Base-by-base conservation (phyloP, 2,888 invertebrate genomes). In the Rotaria sp. region DNA sequence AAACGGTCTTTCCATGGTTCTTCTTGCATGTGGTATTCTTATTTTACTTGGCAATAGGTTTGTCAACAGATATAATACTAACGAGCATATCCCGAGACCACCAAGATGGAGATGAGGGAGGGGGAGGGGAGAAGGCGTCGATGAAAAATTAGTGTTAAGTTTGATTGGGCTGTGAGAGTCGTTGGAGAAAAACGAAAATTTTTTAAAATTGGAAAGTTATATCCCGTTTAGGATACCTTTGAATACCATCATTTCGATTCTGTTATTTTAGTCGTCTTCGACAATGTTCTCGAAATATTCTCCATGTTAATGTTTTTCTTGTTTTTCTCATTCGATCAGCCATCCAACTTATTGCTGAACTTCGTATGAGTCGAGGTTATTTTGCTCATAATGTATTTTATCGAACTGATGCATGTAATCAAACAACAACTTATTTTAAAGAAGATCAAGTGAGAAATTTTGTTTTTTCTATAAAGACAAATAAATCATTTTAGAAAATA, bases 31-130 rank as follows among this genome's bases (percentile, higher is more conserved):
- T 45, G 80, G 80, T 26, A 80, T 80, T 26, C 13, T 80, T 80
- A 80, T 80, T 80, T 41, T 80, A 80, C n/a, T 80, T 26, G 80
- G 80, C 5, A 80, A 80, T 80, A 41, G 80, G 80, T 80, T 26
- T 24, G 21, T 57, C 0, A 57, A 41, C 8, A 41, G 41, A 41
- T 41, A 5, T 5, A 41, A 41, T 41, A n/a, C n/a, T n/a, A n/a
- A n/a, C n/a, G n/a, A n/a, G n/a, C n/a, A n/a, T n/a, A n/a, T n/a
- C n/a, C n/a, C n/a, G n/a, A n/a, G n/a, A n/a, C n/a, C n/a, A n/a
- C n/a, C n/a, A n/a, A n/a, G n/a, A n/a, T n/a, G n/a, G n/a, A n/a
- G n/a, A n/a, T n/a, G n/a, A n/a, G n/a, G n/a, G n/a, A n/a, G n/a
- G n/a, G n/a, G n/a, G n/a, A n/a, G n/a, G n/a, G n/a, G n/a, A n/a